These are phyloP conservation scores for Drosophila cardini DNA, from an alignment of 1,140 invertebrate genomes.

Conservation along the genomic window DNA sequence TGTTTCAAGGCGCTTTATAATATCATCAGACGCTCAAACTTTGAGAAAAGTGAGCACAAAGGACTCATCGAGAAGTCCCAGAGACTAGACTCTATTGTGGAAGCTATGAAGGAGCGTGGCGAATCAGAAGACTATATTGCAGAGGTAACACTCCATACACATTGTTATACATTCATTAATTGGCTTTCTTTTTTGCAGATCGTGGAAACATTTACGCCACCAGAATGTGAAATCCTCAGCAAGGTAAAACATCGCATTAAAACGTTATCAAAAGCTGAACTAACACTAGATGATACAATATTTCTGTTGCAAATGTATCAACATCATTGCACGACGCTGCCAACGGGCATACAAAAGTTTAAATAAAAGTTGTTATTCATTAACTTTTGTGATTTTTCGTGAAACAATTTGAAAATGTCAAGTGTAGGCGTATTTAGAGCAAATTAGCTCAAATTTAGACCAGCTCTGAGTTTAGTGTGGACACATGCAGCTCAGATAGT, in stretches of 20 bases:
- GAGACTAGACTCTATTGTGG: conserved; percentile 91
- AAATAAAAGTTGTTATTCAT: conserved; percentile 57
- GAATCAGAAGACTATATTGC: conserved; percentile 90
- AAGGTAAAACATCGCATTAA: conserved; percentile 88
- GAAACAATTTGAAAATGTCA: too few species aligned
- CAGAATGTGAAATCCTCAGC: conserved; percentile 89
- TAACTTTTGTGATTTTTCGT: too few species aligned
- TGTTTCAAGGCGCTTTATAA: conserved; percentile 92
- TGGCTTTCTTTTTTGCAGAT: conserved; percentile 86
- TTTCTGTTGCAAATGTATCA: conserved; percentile 89
- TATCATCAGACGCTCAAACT: conserved; percentile 87
- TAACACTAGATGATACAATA: conserved; percentile 90
- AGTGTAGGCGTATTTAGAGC: too few species aligned
- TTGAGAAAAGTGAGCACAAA: conserved; percentile 88
- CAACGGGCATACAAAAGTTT: conserved; percentile 63
- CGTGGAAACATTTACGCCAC: conserved; percentile 91
- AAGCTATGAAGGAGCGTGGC: conserved; percentile 90
- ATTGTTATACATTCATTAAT: too few species aligned
- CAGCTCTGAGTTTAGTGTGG: too few species aligned
- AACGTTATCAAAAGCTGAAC: conserved; percentile 88
- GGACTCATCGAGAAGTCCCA: conserved; percentile 94
- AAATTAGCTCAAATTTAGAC: too few species aligned
- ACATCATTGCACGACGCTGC: conserved; percentile 70
- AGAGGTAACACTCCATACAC: conserved; percentile 86
- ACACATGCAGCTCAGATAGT: too few species aligned